Conservation (phyloP, 2,888 invertebrate genomes). For the Agonum fuliginosum region DNA sequence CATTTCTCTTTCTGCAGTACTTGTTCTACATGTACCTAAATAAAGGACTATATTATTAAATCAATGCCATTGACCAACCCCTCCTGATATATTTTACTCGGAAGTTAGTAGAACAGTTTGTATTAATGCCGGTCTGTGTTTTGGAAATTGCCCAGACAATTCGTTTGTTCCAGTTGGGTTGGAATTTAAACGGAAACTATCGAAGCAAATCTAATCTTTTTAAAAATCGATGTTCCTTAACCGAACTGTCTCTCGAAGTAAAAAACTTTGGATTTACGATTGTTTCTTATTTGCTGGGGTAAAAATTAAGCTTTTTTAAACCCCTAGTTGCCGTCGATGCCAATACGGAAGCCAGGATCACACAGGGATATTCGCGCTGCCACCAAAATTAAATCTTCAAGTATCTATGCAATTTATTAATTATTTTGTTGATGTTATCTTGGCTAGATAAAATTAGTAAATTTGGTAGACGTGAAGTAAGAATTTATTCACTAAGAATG, state of each 20-base stretch:
- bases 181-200: conserved; percentile 50
- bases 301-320: conserved; percentile 58
- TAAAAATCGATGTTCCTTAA: conserved; percentile 56
- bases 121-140: too few species aligned
- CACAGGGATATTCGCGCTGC: background rate
- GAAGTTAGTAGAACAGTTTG: too few species aligned
- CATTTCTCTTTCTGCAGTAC: too few species aligned
- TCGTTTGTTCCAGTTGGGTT: conserved; percentile 22
- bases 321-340: conserved; percentile 45
- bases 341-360: conserved; percentile 28
- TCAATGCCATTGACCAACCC: too few species aligned
- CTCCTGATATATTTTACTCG: conserved; percentile 1
- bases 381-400: too few species aligned
- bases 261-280: conserved; percentile 58
- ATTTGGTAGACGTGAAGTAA: too few species aligned
- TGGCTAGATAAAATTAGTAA: too few species aligned
- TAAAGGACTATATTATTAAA: too few species aligned
- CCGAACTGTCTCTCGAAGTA: conserved; percentile 43
- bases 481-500: too few species aligned
- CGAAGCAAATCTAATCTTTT: conserved; percentile 54
- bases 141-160: background rate
- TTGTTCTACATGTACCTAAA: too few species aligned
- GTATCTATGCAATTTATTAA: too few species aligned
- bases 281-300: conserved; percentile 57
- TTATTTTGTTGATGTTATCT: too few species aligned